Base-by-base conservation (phyloP, 1,140 invertebrate species). In the Episyrphus balteatus region DNA sequence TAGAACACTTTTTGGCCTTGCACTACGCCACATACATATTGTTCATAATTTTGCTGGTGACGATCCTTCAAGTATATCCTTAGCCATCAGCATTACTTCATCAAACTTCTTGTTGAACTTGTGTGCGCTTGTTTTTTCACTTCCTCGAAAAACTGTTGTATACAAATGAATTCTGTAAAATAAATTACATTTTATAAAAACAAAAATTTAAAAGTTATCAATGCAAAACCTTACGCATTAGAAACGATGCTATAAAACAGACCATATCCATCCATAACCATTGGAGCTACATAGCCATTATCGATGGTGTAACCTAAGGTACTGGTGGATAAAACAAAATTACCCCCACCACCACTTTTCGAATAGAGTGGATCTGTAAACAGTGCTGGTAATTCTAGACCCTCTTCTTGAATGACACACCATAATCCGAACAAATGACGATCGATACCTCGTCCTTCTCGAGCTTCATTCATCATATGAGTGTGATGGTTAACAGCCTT, bases 371-470 rank as follows among this genome's bases (percentile, higher is more conserved):
- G 68, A 65, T 82, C 77, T 11, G 59, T 61, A 51, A 70, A 81
- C 7, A 82, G 53, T 17, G 69, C 66, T 5, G 78, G 78, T 26
- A 74, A 62, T 6, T 70, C 61, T 7, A 74, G 41, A 31, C 71
- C 72, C 19, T 71, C 64, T 52, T 80, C 77, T 31, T 69, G 51
- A 1, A 76, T 72, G 5, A 79, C 72, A 42, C 85, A 81, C 66
- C 84, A 84, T 5, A 86, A 65, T 36, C 81, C 82, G 62, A 86
- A 83, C 3, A 86, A 59, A 58, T 86, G 83, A 5, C 83, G 61
- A 62, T 85, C 83, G 44, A 84, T 73, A 32, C 82, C 83, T 52
- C 73, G 61, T 1, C 78, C 79, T 32, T 68, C 69, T 58, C 77
- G 58, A 0, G 70, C 70, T 42, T 72, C 62, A 42, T 66, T 58